These are phyloP conservation scores for Vultur gryphus DNA, from an alignment of 2,797 vertebrate genomes.

Conservation along the genomic window DNA sequence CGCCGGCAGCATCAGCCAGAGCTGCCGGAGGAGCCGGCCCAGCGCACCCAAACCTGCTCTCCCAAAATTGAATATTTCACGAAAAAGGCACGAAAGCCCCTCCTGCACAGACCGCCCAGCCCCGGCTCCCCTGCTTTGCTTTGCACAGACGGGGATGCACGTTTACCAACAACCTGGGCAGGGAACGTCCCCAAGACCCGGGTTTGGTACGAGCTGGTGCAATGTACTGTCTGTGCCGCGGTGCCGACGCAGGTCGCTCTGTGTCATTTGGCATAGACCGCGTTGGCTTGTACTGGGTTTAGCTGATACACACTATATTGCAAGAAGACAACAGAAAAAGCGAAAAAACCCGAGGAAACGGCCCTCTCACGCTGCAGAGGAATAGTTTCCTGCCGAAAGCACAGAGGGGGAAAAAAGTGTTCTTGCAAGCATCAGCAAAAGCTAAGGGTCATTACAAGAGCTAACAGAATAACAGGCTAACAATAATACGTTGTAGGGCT, in stretches of 20 bases:
- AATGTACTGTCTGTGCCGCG: rapidly evolving
- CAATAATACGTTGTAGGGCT: neutral
- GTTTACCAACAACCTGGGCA: neutral
- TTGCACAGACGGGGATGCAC: neutral
- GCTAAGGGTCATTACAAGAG: neutral
- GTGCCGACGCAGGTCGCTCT: neutral
- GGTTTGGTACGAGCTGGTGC: too few species aligned
- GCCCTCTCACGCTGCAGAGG: neutral
- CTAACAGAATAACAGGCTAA: neutral
- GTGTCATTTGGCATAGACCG: neutral
- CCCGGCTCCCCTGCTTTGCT: neutral
- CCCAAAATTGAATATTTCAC: too few species aligned
- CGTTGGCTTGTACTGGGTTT: neutral
- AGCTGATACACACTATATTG: too few species aligned
- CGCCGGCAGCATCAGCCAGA: neutral
- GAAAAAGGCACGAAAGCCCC: neutral
- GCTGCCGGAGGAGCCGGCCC: neutral
- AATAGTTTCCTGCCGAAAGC: neutral
- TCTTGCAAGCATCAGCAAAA: neutral
- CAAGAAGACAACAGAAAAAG: neutral
- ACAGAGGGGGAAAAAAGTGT: rapidly evolving
- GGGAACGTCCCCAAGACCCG: rapidly evolving
- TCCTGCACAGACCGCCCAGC: neutral
- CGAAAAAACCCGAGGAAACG: neutral
- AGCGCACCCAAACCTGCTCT: neutral